Evolutionary conservation across 2,113 vertebrate species (phyloP), one percentile per base, ranked within the genome.

Genomic region (Prunella fulvescens): DNA sequence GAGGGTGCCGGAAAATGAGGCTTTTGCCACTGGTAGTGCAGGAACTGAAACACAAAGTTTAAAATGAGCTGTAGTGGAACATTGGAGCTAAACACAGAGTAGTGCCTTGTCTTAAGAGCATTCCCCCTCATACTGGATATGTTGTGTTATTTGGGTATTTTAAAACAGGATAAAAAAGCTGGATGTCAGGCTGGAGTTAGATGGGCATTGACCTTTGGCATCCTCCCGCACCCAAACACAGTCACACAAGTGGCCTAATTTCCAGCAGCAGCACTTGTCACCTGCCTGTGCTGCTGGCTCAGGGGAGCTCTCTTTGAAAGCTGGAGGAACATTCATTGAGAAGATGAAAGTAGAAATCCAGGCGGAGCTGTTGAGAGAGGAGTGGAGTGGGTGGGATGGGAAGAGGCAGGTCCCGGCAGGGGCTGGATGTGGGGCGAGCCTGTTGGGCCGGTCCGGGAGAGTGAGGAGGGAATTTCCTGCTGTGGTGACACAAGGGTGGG

Each of bases 391-490:
- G 86, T 31, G 79, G 79, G 67, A 79, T 88, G 91, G 86, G 93
- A 92, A 77, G 92, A 85, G 96, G 90, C 91, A 95, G 96, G 92
- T 92, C 95, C 90, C 16, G n/a, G 92, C 94, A 94, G 88, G 33
- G 42, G 78, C 78, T 94, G 93, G 85, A 19, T 93, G 47, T 92
- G 95, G 93, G 93, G 76, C 17, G 76, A 97, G 95, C 94, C 86
- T 85, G 97, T 93, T 10, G 1, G 91, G 96, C 97, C 78, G 85
- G 97, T 95, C 93, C 37, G 69, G 91, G 91, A 92, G 94, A 76
- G 74, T 58, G 31, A 65, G 93, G 92, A 97, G 96, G 95, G 96
- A 96, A 94, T 97, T 97, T 96, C 96, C 96, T 96, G 95, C 95
- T 96, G 29, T 33, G 93, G 95, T 71, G 87, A 87, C 93, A 81